phyloP scores from a whole-genome alignment of 2,113 vertebrate genomes.

The Plotosus lineatus region DNA sequence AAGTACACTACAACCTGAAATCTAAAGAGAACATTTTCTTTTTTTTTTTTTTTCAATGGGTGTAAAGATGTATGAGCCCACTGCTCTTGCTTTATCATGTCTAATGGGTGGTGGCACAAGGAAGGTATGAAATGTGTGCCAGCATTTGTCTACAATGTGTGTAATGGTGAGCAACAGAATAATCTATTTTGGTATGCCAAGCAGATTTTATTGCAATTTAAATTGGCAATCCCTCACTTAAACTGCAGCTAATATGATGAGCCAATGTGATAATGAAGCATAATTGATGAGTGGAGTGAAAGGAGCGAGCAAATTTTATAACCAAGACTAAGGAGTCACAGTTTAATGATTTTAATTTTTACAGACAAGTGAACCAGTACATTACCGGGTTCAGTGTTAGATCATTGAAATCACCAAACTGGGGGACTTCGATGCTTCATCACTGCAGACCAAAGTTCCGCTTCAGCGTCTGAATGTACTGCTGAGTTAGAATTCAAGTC shows the following conservation, averaged over 20 bases:
- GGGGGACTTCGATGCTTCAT: not conserved
- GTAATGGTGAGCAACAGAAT: not conserved
- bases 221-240: conserved; percentile 1
- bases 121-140: not conserved
- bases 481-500: not conserved
- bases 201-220: not conserved
- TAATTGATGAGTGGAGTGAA: not conserved
- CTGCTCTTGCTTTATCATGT: not conserved
- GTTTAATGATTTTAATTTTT: not conserved
- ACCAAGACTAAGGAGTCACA: not conserved
- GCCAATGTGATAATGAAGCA: conserved; percentile 1
- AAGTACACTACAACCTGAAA: not conserved
- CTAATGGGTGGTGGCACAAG: not conserved
- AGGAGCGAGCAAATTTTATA: not conserved
- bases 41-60: not conserved
- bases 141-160: not conserved
- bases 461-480: not conserved
- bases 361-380: no score
- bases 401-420: not conserved
- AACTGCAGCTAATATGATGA: not conserved
- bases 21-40: not conserved
- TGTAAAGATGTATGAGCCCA: not conserved
- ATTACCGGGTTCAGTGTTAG: not conserved
- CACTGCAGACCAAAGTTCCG: not conserved
- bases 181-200: not conserved